Evolutionary conservation across 35 echinoderm and acorn worm genomes (phyloP).

Genomic region (Patiria miniata): DNA sequence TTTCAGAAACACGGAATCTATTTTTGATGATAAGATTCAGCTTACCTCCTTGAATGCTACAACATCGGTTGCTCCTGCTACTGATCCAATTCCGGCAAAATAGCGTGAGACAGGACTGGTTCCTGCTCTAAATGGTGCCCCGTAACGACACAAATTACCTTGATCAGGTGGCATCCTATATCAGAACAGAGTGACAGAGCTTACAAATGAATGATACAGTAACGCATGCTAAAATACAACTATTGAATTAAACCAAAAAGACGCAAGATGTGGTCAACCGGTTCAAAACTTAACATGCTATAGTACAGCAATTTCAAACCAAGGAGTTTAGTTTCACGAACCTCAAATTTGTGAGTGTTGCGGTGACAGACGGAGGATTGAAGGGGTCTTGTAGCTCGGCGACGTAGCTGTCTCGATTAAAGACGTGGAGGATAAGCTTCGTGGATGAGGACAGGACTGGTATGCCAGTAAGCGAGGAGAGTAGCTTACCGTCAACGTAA

Average conservation of each 20-base stretch:
- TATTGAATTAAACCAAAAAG: neutral
- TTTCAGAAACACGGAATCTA: no score
- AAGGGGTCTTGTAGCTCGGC: slow-evolving; percentile 28
- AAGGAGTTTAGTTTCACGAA: neutral
- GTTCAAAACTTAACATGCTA: no score
- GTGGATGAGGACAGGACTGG: slow-evolving; percentile 29
- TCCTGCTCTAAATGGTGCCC: no score
- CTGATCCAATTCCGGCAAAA: neutral
- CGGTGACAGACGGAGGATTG: slow-evolving; percentile 7
- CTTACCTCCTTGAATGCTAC: neutral
- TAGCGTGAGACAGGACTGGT: no score
- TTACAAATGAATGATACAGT: neutral
- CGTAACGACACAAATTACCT: no score
- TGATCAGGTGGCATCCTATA: no score
- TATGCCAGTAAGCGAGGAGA: slow-evolving; percentile 2
- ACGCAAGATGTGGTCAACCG: neutral
- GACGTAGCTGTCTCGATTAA: slow-evolving; percentile 38
- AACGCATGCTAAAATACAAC: neutral
- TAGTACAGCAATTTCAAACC: no score
- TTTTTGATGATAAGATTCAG: no score
- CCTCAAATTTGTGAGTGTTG: slow-evolving; percentile 18
- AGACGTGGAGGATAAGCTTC: slow-evolving; percentile 41
- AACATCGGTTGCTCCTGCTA: no score
- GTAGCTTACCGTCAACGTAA: slow-evolving; percentile 24
- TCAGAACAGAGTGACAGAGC: neutral